Evolutionary conservation across 2,888 invertebrate species (phyloP).

Genomic region (Sthenelais limicola): DNA sequence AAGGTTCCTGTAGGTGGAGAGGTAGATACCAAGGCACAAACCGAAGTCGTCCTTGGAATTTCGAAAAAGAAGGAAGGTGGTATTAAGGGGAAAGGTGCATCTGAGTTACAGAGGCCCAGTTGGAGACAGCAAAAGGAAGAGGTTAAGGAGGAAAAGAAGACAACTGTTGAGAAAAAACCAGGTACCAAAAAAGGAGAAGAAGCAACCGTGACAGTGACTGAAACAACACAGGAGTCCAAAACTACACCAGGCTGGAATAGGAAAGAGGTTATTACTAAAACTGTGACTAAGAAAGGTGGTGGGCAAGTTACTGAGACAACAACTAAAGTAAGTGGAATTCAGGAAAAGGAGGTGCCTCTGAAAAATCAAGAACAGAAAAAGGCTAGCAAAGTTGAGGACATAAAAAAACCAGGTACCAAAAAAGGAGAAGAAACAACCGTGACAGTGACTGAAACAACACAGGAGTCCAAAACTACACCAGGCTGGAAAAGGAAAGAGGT

Average conservation of each 20-base stretch:
- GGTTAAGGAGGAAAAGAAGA: background rate
- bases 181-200: background rate
- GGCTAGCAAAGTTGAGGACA: background rate
- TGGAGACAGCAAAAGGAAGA: background rate
- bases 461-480: background rate
- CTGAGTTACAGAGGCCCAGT: background rate
- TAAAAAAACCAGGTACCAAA: background rate
- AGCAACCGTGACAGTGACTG: background rate
- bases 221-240: no score
- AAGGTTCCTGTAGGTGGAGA: background rate
- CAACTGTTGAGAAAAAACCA: background rate
- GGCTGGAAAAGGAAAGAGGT: no score
- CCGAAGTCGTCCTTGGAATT: background rate
- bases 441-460: background rate
- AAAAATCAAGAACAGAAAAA: slow-evolving; percentile 6
- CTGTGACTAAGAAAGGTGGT: background rate
- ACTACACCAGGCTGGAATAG: no score
- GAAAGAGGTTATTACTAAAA: background rate
- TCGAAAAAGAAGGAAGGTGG: slow-evolving; percentile 2
- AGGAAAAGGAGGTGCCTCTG: background rate
- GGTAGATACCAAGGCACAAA: background rate
- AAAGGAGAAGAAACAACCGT: background rate
- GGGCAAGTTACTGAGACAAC: background rate
- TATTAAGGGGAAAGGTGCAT: slow-evolving; percentile 14
- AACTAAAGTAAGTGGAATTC: no score